phyloP scores from a whole-genome alignment of 2,113 vertebrate species.

The Chaetops frenatus region DNA sequence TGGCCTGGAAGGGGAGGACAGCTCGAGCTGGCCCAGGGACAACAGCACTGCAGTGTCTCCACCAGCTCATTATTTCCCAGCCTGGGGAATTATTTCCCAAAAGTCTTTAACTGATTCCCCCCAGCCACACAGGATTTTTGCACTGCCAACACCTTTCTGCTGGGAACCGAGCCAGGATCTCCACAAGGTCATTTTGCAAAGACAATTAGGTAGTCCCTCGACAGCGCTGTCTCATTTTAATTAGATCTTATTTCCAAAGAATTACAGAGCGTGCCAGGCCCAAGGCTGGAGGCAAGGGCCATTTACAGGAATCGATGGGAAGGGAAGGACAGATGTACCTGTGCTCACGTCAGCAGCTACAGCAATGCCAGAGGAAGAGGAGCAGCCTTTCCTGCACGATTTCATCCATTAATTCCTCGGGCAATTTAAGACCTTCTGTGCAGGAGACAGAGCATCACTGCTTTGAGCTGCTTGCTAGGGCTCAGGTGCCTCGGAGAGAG shows the following conservation, averaged over 20 bases:
- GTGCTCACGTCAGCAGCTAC: neutral
- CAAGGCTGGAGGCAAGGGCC: neutral
- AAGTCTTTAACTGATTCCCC: neutral
- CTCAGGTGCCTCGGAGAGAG: accelerated
- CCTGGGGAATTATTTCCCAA: neutral
- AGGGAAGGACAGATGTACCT: neutral
- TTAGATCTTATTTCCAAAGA: slow-evolving; percentile 53
- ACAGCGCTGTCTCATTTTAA: slow-evolving; percentile 41
- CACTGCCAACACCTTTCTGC: slow-evolving; percentile 51
- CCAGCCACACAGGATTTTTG: neutral
- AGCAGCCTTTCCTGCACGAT: neutral
- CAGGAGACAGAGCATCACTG: neutral
- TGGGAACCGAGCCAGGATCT: neutral
- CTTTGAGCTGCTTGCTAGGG: neutral
- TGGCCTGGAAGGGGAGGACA: neutral
- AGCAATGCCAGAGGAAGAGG: neutral
- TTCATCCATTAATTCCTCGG: neutral
- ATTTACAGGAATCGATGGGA: neutral
- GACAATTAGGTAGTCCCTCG: slow-evolving; percentile 48
- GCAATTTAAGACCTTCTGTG: accelerated
- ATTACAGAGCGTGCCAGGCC: neutral
- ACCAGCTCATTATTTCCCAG: neutral
- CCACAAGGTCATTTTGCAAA: slow-evolving; percentile 51
- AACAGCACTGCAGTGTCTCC: neutral
- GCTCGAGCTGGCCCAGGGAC: neutral